Evolutionary conservation across 2,797 vertebrate species (phyloP), one percentile per base, ranked within the genome.

Genomic region (Toxotes lorentzi): DNA sequence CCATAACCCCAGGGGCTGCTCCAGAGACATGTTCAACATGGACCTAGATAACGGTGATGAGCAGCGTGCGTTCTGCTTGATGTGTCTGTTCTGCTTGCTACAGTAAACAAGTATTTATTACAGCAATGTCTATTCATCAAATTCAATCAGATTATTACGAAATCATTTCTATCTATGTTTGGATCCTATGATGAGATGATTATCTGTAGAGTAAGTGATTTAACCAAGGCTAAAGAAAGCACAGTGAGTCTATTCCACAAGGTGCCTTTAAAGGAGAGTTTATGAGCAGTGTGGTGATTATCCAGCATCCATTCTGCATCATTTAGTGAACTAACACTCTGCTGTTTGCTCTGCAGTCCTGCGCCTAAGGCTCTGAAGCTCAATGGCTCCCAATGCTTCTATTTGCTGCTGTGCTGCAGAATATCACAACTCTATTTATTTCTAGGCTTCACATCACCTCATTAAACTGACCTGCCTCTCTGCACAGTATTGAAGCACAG

Each of bases 371-470:
- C 87, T 84, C 70, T 23, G 35, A 41, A 57, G 73, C 84, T 87
- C 84, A 87, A 83, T 84, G 87, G 83, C 85, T 92, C 89, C 90
- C 88, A 90, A 84, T 75, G 85, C 87, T 72, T 92, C 87, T 82
- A 84, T 91, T 91, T 91, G 84, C 85, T 19, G 80, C 85, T 19
- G 80, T 83, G 86, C 88, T 76, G 82, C 73, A 90, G 79, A 86
- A 92, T 76, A 91, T 89, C 84, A 80, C 86, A 87, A 81, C 88
- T 69, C 87, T 78, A 84, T 88, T 91, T 76, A 87, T 92, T 92
- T 89, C 81, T 75, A 85, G 84, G 86, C 85, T 91, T 89, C 86
- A 74, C 84, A 86, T 87, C 86, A 82, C 83, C 86, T 85, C 89
- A 91, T 92, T 92, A 90, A 91, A 89, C 70, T 79, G 84, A 89